Conservation (phyloP, 2,888 invertebrate species). For the Bimastos eiseni region DNA sequence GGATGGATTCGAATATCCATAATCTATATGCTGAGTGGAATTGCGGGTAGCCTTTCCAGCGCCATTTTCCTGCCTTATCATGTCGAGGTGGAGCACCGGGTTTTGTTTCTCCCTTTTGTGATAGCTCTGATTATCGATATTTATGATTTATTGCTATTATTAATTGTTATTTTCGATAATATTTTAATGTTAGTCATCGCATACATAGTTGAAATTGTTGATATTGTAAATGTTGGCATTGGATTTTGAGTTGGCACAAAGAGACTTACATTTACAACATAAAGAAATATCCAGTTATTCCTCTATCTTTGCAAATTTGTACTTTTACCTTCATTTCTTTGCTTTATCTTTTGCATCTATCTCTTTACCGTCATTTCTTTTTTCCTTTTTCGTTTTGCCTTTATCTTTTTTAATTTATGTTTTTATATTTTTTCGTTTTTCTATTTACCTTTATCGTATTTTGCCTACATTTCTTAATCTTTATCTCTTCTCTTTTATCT, state of each 20-base stretch:
- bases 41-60: conserved; percentile 94
- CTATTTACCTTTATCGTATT: neutral
- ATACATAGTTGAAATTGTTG: neutral
- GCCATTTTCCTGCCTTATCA: conserved; percentile 96
- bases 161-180: no score
- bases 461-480: neutral
- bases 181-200: neutral
- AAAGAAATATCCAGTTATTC: neutral
- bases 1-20: conserved; percentile 89
- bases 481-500: neutral
- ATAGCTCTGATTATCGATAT: neutral
- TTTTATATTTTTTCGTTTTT: neutral
- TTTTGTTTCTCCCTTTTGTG: neutral
- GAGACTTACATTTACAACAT: no score
- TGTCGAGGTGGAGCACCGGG: conserved; percentile 66
- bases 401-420: neutral
- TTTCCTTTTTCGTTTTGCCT: neutral
- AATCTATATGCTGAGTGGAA: conserved; percentile 90
- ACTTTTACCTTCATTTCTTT: neutral
- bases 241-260: no score
- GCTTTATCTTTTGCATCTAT: neutral
- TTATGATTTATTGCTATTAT: neutral
- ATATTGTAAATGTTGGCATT: no score
- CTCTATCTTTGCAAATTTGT: neutral
- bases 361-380: neutral